A percentile compares a stretch with the other conserved stretches of the same genome.
phyloP scores from a whole-genome alignment of 2,888 invertebrate species.

The Druceiella hillmani region DNA sequence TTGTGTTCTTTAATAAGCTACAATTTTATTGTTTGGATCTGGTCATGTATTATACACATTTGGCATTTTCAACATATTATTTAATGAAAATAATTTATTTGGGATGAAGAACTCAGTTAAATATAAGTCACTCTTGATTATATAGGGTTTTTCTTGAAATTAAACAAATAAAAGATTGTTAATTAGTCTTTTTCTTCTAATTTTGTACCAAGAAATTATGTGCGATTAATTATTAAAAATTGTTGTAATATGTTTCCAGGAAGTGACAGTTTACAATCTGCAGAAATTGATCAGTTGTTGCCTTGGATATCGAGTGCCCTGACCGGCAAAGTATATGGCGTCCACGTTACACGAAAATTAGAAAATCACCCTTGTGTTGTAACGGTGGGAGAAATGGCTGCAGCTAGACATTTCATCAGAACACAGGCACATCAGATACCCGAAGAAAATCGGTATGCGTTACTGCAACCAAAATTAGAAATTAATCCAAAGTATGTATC shows the following conservation, averaged over 20 bases:
- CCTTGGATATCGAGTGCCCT: slow-evolving; percentile 74
- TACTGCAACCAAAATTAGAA: slow-evolving; percentile 89
- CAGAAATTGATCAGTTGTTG: slow-evolving; percentile 73
- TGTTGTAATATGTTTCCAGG: slow-evolving; percentile 33
- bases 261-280: slow-evolving; percentile 63
- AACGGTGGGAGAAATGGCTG: slow-evolving; percentile 95
- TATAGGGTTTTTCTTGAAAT: too few relatives aligned
- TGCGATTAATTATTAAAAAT: too few relatives aligned
- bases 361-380: slow-evolving; percentile 92
- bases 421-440: slow-evolving; percentile 78
- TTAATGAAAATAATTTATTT: too few relatives aligned
- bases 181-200: too few relatives aligned
- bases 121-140: too few relatives aligned
- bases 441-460: slow-evolving; percentile 79
- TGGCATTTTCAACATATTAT: too few relatives aligned
- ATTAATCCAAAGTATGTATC: slow-evolving; percentile 81
- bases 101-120: too few relatives aligned
- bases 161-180: too few relatives aligned
- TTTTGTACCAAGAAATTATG: too few relatives aligned
- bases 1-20: too few relatives aligned
- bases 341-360: slow-evolving; percentile 78
- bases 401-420: slow-evolving; percentile 89
- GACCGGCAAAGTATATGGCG: slow-evolving; percentile 72
- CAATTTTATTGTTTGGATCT: too few relatives aligned
- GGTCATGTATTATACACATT: too few relatives aligned